Evolutionary conservation across 2,113 vertebrate species (phyloP).

Genomic region (Colinus virginianus): DNA sequence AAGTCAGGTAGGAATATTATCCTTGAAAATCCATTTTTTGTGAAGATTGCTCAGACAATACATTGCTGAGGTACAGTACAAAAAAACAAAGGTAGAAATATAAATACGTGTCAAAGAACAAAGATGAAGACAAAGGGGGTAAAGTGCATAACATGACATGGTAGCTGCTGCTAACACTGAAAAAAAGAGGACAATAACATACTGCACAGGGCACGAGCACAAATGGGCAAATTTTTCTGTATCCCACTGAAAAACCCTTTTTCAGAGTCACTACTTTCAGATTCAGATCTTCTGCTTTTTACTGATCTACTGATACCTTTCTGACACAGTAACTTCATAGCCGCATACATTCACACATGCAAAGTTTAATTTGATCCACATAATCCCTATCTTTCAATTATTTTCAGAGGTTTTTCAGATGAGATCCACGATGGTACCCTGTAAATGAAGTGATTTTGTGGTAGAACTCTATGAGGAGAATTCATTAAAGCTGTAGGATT

Average conservation of each 20-base stretch:
- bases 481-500: not conserved
- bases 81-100: not conserved
- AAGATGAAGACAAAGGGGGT: not conserved
- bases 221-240: accelerated
- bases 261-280: not conserved
- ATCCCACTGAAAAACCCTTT: not conserved
- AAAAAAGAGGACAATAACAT: not conserved
- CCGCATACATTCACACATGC: not conserved
- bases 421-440: not conserved
- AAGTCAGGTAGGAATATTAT: not conserved
- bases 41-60: not conserved
- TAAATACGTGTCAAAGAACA: not conserved
- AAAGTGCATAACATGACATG: not conserved
- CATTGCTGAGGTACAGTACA: not conserved
- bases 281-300: not conserved
- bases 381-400: not conserved
- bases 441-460: not conserved
- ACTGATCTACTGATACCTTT: not conserved
- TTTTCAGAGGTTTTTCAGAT: not conserved
- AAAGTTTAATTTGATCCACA: not conserved
- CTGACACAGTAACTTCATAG: not conserved
- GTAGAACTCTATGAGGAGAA: not conserved
- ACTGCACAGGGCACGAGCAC: not conserved
- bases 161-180: not conserved
- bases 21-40: not conserved